Conservation (phyloP, 2,888 invertebrate genomes). For the Orchestes rusci region DNA sequence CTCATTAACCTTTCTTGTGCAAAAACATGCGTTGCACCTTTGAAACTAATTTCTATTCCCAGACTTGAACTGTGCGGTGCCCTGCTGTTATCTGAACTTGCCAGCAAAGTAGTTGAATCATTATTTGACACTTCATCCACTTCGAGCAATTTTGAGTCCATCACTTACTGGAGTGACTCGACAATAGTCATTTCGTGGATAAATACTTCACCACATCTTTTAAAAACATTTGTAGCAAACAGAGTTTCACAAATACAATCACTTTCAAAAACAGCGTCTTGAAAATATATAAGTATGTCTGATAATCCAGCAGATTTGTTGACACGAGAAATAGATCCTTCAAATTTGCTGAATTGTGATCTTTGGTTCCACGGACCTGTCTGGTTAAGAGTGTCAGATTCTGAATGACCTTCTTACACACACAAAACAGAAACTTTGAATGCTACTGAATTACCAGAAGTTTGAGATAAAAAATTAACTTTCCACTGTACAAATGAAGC, state of each 20-base stretch:
- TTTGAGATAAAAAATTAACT: neutral
- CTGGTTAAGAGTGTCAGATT: conserved; percentile 1
- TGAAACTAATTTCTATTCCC: conserved; percentile 4
- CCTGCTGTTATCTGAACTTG: conserved; percentile 3
- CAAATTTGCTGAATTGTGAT: conserved; percentile 8
- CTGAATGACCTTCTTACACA: neutral
- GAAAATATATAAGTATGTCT: conserved; percentile 12
- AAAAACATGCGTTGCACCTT: conserved; percentile 8
- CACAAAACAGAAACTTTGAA: neutral
- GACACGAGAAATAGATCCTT: conserved; percentile 19
- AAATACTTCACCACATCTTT: conserved; percentile 6
- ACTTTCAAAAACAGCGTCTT: too few relatives aligned
- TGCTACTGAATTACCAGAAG: neutral
- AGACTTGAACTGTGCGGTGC: conserved; percentile 8
- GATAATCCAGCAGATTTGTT: conserved; percentile 26
- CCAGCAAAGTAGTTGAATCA: neutral
- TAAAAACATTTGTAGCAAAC: conserved; percentile 13
- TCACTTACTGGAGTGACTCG: conserved; percentile 10
- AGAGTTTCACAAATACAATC: conserved; percentile 10
- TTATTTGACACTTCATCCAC: neutral
- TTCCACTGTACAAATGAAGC: too few relatives aligned
- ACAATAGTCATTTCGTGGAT: conserved; percentile 7
- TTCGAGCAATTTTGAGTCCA: neutral
- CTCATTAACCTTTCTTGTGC: conserved; percentile 1
- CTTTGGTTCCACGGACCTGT: conserved; percentile 16